Conservation (phyloP, 2,797 vertebrate genomes). For the Sebastes miniatus region DNA sequence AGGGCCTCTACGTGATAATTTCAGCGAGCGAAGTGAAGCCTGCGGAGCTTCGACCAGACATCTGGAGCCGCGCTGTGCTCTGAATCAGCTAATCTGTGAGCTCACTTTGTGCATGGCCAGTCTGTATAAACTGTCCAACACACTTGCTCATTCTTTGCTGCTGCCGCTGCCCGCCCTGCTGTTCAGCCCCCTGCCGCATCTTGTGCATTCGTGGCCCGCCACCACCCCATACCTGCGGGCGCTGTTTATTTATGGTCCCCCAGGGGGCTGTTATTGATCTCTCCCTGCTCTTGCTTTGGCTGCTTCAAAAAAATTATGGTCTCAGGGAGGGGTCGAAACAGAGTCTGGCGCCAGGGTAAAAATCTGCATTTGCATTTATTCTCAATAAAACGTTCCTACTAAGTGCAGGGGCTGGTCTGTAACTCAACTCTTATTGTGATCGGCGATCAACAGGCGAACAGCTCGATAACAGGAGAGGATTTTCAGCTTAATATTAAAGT, state of each 20-base stretch:
- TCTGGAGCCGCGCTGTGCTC: constrained; percentile 11
- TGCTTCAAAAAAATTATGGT: constrained; percentile 29
- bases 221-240: constrained; percentile 33
- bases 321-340: constrained; percentile 18
- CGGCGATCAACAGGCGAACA: neutral
- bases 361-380: constrained; percentile 35
- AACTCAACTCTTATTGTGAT: neutral
- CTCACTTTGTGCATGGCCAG: constrained; percentile 19
- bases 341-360: constrained; percentile 3
- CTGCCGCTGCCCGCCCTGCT: neutral
- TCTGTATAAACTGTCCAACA: constrained; percentile 16
- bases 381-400: constrained; percentile 15
- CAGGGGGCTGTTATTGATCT: constrained; percentile 46
- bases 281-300: constrained; percentile 24
- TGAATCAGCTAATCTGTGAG: constrained; percentile 36
- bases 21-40: constrained; percentile 12
- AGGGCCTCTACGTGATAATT: neutral
- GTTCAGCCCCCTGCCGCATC: constrained; percentile 26
- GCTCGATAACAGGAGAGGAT: neutral
- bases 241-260: constrained; percentile 51
- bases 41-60: constrained; percentile 9
- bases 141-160: constrained; percentile 15
- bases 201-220: constrained; percentile 24
- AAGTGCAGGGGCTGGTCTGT: neutral
- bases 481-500: neutral